These are phyloP conservation scores for Phalloptychus januarius DNA, from an alignment of 2,797 vertebrate species.

Conservation along the genomic window DNA sequence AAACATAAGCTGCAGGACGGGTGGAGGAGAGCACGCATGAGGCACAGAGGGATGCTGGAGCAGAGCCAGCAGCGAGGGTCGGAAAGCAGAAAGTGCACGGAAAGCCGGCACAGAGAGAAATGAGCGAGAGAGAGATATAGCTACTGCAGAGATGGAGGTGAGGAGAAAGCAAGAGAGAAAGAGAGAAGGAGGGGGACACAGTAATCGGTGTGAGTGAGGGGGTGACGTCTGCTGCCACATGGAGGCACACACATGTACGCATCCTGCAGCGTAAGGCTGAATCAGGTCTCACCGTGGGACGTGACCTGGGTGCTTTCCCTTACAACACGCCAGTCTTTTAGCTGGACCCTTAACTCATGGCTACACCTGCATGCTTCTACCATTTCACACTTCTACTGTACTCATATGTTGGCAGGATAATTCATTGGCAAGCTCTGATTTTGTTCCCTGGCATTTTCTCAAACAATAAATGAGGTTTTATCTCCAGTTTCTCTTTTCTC, in stretches of 20 bases:
- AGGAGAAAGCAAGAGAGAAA: slow-evolving; percentile 32
- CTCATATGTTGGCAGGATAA: slow-evolving; percentile 9
- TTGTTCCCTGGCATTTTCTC: slow-evolving; percentile 18
- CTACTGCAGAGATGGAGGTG: slow-evolving; percentile 75
- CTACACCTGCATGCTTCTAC: slow-evolving; percentile 40
- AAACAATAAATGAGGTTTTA: slow-evolving; percentile 20
- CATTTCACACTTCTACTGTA: slow-evolving; percentile 18
- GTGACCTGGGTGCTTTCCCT: slow-evolving; percentile 28
- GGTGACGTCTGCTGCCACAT: slow-evolving; percentile 55
- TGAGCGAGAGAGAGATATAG: slow-evolving; percentile 57
- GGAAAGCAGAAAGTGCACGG: slow-evolving; percentile 52
- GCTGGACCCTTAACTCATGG: slow-evolving; percentile 26
- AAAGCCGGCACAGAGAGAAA: slow-evolving; percentile 60
- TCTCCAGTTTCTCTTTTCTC: slow-evolving; percentile 7
- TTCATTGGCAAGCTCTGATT: slow-evolving; percentile 8
- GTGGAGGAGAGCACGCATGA: slow-evolving; percentile 38
- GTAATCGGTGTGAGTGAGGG: slow-evolving; percentile 10
- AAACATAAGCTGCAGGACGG: slow-evolving; percentile 45
- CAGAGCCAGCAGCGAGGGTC: slow-evolving; percentile 58
- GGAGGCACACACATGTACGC: slow-evolving; percentile 39
- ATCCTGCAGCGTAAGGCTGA: slow-evolving; percentile 55
- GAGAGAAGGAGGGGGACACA: slow-evolving; percentile 26
- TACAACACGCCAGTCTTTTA: slow-evolving; percentile 20
- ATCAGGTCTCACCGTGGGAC: slow-evolving; percentile 61
- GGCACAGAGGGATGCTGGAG: slow-evolving; percentile 56